Evolutionary conservation across 2,113 vertebrate genomes (phyloP).

Genomic region (Pachycephala philippinensis): DNA sequence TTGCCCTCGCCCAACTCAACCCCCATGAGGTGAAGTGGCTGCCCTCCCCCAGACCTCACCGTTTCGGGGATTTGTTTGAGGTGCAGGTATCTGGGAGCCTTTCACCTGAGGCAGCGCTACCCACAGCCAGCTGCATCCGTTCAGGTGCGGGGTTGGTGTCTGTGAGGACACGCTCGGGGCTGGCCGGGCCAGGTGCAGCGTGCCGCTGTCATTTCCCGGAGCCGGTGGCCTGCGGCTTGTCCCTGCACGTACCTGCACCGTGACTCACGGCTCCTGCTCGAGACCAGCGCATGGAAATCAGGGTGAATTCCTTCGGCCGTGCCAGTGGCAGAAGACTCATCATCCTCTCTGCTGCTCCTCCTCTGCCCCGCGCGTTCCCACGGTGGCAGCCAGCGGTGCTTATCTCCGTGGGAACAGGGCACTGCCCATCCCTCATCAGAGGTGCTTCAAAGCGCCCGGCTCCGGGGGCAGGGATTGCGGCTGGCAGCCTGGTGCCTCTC

Average conservation of each 20-base stretch:
- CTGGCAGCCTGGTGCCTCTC: not conserved
- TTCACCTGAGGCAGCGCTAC: accelerated
- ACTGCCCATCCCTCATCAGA: not conserved
- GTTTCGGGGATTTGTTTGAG: accelerated
- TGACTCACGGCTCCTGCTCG: not conserved
- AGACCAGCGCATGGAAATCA: not conserved
- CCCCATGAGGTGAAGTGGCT: not conserved
- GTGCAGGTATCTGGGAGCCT: not conserved
- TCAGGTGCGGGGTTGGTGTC: accelerated
- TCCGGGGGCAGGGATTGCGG: not conserved
- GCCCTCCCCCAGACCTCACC: too few species aligned
- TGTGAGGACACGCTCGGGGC: not conserved
- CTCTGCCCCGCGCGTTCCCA: not conserved
- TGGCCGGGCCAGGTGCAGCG: accelerated
- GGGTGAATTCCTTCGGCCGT: not conserved
- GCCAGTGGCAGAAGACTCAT: not conserved
- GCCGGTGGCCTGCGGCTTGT: not conserved
- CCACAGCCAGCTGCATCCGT: not conserved
- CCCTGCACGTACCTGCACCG: not conserved
- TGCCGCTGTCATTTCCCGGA: not conserved
- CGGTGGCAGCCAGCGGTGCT: not conserved
- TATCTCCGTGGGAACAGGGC: not conserved
- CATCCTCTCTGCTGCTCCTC: not conserved
- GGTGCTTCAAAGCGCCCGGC: not conserved
- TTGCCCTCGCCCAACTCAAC: accelerated